phyloP scores from a whole-genome alignment of 2,888 invertebrate genomes.

The Leptura quadrifasciata region DNA sequence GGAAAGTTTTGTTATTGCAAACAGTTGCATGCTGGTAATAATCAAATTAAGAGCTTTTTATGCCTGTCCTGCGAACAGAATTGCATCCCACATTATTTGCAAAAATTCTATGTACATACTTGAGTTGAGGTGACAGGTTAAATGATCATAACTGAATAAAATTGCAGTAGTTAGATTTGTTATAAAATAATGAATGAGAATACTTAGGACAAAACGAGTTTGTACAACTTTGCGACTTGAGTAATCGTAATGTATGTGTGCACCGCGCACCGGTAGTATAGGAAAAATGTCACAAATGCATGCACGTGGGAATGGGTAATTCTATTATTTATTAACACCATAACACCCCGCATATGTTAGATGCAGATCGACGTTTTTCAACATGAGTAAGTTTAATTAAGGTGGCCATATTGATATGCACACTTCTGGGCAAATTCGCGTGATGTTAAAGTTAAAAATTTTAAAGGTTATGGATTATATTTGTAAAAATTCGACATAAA shows the following conservation, averaged over 20 bases:
- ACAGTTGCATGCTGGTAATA: background rate
- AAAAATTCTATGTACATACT: background rate
- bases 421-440: too few relatives aligned
- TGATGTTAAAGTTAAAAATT: too few relatives aligned
- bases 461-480: too few relatives aligned
- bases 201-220: background rate
- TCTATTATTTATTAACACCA: background rate
- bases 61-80: background rate
- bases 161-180: background rate
- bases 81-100: background rate
- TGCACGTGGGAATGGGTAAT: background rate
- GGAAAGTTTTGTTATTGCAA: slow-evolving; percentile 7
- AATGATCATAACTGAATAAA: background rate
- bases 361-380: background rate
- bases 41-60: background rate
- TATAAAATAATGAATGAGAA: background rate
- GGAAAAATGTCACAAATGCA: background rate
- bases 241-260: background rate
- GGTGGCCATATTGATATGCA: too few relatives aligned
- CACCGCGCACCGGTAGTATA: too few relatives aligned
- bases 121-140: slow-evolving; percentile 1
- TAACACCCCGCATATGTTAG: background rate
- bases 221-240: background rate
- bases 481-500: too few relatives aligned
- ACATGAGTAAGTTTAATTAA: too few relatives aligned